These are phyloP conservation scores for Pseudomyrmex gracilis DNA, from an alignment of 1,140 invertebrate species.

Conservation along the genomic window DNA sequence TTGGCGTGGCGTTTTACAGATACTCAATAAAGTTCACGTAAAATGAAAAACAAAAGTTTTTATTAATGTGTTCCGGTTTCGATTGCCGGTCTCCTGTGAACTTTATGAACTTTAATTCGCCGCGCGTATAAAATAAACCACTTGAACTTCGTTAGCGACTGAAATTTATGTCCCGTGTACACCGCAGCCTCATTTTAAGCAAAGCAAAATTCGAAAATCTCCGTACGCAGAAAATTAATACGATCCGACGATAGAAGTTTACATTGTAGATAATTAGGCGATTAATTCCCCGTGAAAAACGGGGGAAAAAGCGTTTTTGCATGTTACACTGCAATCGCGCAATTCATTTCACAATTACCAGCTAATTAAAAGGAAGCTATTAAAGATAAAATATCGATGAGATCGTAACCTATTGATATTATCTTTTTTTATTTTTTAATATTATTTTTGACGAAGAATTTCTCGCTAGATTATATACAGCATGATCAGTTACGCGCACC, in stretches of 20 bases:
- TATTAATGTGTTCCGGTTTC: constrained; percentile 51
- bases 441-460: not conserved
- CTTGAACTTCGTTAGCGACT: constrained; percentile 33
- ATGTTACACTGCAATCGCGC: not conserved
- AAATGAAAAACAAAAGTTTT: constrained; percentile 59
- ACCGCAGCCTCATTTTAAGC: not conserved
- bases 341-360: constrained; percentile 20
- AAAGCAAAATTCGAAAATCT: constrained; percentile 5
- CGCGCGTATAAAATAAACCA: constrained; percentile 31
- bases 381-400: constrained; percentile 17
- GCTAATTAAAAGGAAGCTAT: constrained; percentile 31
- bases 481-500: constrained; percentile 66
- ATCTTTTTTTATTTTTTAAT: not conserved
- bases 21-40: constrained; percentile 43
- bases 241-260: constrained; percentile 18
- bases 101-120: constrained; percentile 29
- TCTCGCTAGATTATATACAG: constrained; percentile 13
- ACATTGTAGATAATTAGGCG: constrained; percentile 42
- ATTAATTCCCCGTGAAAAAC: constrained; percentile 24
- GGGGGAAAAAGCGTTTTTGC: constrained; percentile 30
- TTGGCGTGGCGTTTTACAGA: not conserved
- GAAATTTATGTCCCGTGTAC: constrained; percentile 44
- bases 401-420: constrained; percentile 1
- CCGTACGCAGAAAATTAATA: constrained; percentile 46
- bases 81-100: constrained; percentile 14